These are phyloP conservation scores for Aurelia sp. DNA, from an alignment of 30 jellyfish, hydroid and myxozoan genomes.

Conservation along the genomic window DNA sequence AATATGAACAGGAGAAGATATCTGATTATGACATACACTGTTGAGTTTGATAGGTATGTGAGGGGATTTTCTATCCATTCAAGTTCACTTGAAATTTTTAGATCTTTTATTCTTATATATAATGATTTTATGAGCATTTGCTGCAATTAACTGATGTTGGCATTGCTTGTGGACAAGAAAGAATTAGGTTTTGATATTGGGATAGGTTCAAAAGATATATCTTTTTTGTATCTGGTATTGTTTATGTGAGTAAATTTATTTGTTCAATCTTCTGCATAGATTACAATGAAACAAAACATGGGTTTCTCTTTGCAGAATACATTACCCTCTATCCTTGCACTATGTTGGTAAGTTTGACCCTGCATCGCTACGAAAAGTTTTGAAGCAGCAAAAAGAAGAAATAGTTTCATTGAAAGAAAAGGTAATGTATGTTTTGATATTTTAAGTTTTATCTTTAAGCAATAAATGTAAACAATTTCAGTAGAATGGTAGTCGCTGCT, in stretches of 20 bases:
- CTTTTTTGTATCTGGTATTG: neutral
- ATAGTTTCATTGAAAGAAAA: slow-evolving; percentile 41
- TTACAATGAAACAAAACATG: neutral
- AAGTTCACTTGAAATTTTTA: neutral
- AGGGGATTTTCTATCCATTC: neutral
- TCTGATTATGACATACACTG: slow-evolving; percentile 90
- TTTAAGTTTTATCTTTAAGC: too few species aligned
- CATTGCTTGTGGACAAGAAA: too few species aligned
- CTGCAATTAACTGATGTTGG: neutral
- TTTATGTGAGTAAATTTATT: neutral
- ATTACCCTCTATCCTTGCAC: slow-evolving; percentile 86
- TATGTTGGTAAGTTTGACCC: slow-evolving; percentile 77
- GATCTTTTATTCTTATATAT: neutral
- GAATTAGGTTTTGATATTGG: too few species aligned
- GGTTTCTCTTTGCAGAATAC: slow-evolving; percentile 59
- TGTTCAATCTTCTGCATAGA: neutral
- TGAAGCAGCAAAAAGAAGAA: slow-evolving; percentile 61
- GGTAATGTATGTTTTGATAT: slow-evolving; percentile 4
- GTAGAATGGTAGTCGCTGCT: too few species aligned
- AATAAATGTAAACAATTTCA: too few species aligned
- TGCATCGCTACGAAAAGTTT: slow-evolving; percentile 27
- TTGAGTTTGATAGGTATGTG: slow-evolving; percentile 87
- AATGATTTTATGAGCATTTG: neutral
- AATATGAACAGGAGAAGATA: slow-evolving; percentile 63
- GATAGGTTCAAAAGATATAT: too few species aligned